Evolutionary conservation across 2,888 invertebrate species (phyloP).

Genomic region (Blera fallax): DNA sequence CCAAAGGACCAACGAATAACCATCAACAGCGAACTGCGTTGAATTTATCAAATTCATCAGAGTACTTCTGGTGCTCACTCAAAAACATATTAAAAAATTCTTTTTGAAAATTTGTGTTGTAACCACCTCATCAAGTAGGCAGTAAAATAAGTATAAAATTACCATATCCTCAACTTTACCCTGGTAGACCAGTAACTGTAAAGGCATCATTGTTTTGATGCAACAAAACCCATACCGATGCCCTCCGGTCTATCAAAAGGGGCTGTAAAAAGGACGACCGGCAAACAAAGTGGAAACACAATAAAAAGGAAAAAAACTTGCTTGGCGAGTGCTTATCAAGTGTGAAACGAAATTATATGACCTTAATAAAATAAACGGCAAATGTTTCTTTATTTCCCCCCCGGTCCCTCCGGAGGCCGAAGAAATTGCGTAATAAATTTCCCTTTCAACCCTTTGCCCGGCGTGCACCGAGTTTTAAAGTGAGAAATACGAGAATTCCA

Average conservation of each 20-base stretch:
- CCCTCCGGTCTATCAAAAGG: background rate
- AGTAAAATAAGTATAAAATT: background rate
- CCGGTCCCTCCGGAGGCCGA: background rate
- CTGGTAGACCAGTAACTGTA: background rate
- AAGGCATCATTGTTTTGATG: background rate
- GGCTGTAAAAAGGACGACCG: slow-evolving; percentile 1
- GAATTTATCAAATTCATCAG: background rate
- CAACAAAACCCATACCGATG: background rate
- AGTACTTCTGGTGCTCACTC: background rate
- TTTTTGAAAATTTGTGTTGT: background rate
- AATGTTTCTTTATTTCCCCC: background rate
- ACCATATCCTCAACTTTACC: background rate
- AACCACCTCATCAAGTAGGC: background rate
- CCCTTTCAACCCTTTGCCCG: background rate
- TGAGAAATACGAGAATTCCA: slow-evolving; percentile 14
- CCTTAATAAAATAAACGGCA: slow-evolving; percentile 50
- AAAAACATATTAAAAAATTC: background rate
- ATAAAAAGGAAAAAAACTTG: background rate
- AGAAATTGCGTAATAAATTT: slow-evolving; percentile 57
- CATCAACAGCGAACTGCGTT: background rate
- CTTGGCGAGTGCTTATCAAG: slow-evolving; percentile 38
- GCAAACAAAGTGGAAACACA: slow-evolving; percentile 15
- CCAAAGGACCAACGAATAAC: background rate
- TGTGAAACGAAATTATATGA: slow-evolving; percentile 53
- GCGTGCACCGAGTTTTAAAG: background rate